phyloP scores from a whole-genome alignment of 2,888 invertebrate genomes.

The Pachymerium ferrugineum region DNA sequence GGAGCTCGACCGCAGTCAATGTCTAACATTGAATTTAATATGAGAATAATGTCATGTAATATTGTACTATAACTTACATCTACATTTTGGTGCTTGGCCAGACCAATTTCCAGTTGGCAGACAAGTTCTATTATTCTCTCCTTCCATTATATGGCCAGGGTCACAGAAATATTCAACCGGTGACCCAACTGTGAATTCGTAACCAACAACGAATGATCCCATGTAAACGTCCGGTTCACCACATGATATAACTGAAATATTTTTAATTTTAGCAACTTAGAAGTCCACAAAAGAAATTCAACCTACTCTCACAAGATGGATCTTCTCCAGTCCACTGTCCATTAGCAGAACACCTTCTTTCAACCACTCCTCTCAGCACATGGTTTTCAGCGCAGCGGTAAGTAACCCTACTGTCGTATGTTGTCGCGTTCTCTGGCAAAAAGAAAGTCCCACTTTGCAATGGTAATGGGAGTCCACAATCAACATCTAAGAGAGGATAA shows the following conservation, averaged over 20 bases:
- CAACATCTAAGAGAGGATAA: constrained; percentile 35
- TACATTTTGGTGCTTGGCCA: constrained; percentile 70
- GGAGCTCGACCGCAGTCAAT: constrained; percentile 83
- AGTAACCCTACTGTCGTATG: constrained; percentile 38
- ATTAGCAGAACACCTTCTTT: constrained; percentile 68
- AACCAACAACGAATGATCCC: constrained; percentile 80
- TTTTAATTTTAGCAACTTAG: constrained; percentile 23
- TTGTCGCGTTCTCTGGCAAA: constrained; percentile 62
- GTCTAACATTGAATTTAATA: constrained; percentile 53
- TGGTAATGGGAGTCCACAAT: constrained; percentile 78
- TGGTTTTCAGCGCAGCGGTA: constrained; percentile 60
- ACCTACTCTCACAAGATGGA: constrained; percentile 72
- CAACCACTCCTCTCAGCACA: constrained; percentile 63
- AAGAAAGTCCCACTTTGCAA: constrained; percentile 70
- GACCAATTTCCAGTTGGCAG: constrained; percentile 76
- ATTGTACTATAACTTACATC: constrained; percentile 58
- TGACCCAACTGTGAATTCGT: constrained; percentile 82
- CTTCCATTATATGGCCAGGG: constrained; percentile 70
- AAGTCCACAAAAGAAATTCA: neutral
- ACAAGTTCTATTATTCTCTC: constrained; percentile 65
- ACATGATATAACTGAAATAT: constrained; percentile 67
- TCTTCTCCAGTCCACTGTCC: constrained; percentile 82
- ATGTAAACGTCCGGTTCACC: constrained; percentile 78
- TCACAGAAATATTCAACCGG: constrained; percentile 83
- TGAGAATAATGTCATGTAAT: neutral